Evolutionary conservation across 1,140 invertebrate species (phyloP), one percentile per base, ranked within the genome.

Genomic region (Pissodes strobi): DNA sequence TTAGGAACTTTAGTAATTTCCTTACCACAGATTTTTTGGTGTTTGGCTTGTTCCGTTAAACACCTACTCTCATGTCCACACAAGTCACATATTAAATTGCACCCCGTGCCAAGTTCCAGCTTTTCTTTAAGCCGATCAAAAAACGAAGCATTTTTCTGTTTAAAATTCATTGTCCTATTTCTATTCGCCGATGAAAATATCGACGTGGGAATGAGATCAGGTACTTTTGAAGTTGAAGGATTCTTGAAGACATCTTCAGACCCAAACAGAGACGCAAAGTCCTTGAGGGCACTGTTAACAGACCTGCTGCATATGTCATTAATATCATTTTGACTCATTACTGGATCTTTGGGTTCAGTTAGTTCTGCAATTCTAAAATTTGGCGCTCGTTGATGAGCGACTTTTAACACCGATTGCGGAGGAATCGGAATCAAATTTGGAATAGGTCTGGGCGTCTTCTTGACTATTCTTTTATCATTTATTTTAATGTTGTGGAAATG

Each of bases 1-100:
- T 56, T 62, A 70, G 75, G 38, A 70, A 68, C 80, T 51, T 62
- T 68, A 13, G 48, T 65, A 12, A 25, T 66, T n/a, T 77, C 82
- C 78, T 78, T 84, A 1, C 84, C 81, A 61, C 90, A 90, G 52
- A 84, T 83, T 72, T 89, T 88, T 74, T 88, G 85, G 72, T 91
- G 89, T 41, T 87, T 84, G 10, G 88, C 85, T 63, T 88, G 83
- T 78, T 94, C 92, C 9, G 90, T 91, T n/a, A 91, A 80, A 79
- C 89, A 92, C 76, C 93, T 93, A 58, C 90, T 90, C 76, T 89
- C 83, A 74, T 92, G 88, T 1, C 88, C 87, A 72, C 90, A 93
- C 55, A 84, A 83, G 69, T 85, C 84, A 72, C 90, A 93, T 8
- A 82, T 82, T n/a, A 90, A 77, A 34, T 83, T 83, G 9, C 68